Evolutionary conservation across 2,797 vertebrate genomes (phyloP), one percentile per base, ranked within the genome.

Genomic region (Clarias fuscus): DNA sequence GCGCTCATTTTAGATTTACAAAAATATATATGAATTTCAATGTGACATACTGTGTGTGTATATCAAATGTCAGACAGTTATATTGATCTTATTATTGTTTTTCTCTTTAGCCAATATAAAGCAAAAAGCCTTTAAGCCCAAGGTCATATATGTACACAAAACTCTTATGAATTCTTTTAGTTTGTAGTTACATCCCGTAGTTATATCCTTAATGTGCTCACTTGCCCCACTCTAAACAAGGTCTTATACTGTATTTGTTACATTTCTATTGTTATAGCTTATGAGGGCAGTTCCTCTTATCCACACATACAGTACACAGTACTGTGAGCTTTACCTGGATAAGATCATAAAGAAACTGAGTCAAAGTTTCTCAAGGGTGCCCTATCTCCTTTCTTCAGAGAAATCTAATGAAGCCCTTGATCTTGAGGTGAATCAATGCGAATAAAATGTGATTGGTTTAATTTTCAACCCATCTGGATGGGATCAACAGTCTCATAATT

Each of bases 381-480:
- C 71, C 71, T 27, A 24, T 73, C 43, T 48, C 40, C 5, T 15
- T 43, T 73, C 71, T 53, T 48, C 71, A 73, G 40, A 73, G 71
- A n/a, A 48, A 73, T 53, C 71, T n/a, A 53, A n/a, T 7, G 20
- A 48, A 73, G 10, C 37, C 22, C 71, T 73, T 48, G 5, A 73
- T 48, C 40, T 73, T 53, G 71, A 15, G 40, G 11, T 0, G 13
- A 73, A 53, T 73, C 71, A 73, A 15, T 43, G 48, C 48, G 40
- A 53, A 73, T 53, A 73, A 73, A 73, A 43, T 13, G 37, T 43
- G 53, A 53, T 37, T 40, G 24, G 15, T 84, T 62, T 43, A 14
- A 48, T 75, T 30, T 67, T 24, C 40, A 53, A n/a, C 40, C 71
- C 71, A 73, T 73, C 71, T 73, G 71, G 71, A 73, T 73, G 71